A percentile compares a stretch with the other conserved stretches of the same genome.
phyloP scores from a whole-genome alignment of 2,113 vertebrate genomes.

The Perca flavescens region DNA sequence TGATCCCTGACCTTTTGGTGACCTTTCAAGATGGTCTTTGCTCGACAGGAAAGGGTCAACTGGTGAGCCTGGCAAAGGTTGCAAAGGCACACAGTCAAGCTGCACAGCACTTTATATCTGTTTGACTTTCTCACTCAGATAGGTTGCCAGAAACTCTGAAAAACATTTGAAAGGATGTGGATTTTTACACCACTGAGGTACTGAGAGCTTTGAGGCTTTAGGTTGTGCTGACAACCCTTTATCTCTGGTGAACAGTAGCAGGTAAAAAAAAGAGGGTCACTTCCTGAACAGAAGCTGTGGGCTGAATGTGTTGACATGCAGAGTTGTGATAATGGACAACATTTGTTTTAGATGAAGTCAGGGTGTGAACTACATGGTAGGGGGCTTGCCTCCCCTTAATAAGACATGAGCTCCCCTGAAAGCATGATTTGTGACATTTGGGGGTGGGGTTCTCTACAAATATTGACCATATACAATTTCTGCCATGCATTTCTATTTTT shows the following conservation, averaged over 20 bases:
- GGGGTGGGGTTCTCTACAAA: no score
- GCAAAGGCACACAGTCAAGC: background rate
- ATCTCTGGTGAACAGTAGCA: background rate
- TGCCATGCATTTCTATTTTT: no score
- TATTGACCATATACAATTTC: no score
- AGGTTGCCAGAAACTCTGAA: background rate
- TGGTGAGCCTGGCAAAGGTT: conserved; percentile 39
- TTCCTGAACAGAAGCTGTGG: conserved; percentile 24
- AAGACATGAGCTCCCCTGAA: no score
- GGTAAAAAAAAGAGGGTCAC: background rate
- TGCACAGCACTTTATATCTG: background rate
- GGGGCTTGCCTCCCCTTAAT: no score
- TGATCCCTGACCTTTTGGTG: conserved; percentile 77
- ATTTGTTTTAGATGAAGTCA: no score
- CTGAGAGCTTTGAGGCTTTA: background rate
- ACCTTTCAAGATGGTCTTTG: conserved; percentile 67
- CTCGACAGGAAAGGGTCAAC: conserved; percentile 38
- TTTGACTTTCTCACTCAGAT: background rate
- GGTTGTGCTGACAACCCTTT: background rate
- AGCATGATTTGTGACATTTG: no score
- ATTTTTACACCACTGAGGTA: background rate
- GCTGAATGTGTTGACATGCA: background rate
- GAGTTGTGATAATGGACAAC: background rate
- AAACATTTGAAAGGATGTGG: background rate
- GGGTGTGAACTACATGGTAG: no score